These are phyloP conservation scores for Saccopteryx leptura DNA, from an alignment of 2,113 vertebrate genomes.

Conservation along the genomic window DNA sequence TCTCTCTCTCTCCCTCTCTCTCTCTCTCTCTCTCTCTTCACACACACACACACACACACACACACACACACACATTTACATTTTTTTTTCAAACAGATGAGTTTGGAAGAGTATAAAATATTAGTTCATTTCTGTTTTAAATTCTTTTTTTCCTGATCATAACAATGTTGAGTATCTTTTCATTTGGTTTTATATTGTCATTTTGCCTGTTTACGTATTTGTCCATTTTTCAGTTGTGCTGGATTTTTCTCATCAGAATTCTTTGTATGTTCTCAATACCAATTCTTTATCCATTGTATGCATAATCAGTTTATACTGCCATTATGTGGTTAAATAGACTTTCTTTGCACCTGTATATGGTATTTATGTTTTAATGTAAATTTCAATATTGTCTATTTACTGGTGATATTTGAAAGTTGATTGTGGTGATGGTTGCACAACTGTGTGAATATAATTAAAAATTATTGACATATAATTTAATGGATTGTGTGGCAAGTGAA, in stretches of 20 bases:
- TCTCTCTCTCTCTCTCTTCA: not conserved
- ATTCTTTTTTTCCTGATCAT: not conserved
- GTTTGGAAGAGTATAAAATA: not conserved
- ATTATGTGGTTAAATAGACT: not conserved
- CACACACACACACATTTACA: not conserved
- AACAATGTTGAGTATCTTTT: not conserved
- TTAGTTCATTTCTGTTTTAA: not conserved
- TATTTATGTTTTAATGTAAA: conserved; percentile 5
- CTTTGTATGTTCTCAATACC: not conserved
- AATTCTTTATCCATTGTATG: not conserved
- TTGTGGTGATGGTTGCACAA: no score
- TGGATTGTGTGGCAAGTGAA: no score
- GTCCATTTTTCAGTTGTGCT: not conserved
- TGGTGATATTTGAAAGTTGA: no score
- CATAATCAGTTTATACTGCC: not conserved
- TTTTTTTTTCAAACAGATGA: not conserved
- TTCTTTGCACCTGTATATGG: not conserved
- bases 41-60: not conserved
- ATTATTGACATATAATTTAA: no score
- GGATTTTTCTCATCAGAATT: not conserved
- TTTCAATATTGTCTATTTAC: not conserved
- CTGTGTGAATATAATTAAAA: no score
- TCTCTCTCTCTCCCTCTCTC: not conserved
- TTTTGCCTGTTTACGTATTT: not conserved
- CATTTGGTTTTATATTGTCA: not conserved